These are phyloP conservation scores for Phyllotreta striolata DNA, from an alignment of 2,888 invertebrate genomes.

Conservation along the genomic window DNA sequence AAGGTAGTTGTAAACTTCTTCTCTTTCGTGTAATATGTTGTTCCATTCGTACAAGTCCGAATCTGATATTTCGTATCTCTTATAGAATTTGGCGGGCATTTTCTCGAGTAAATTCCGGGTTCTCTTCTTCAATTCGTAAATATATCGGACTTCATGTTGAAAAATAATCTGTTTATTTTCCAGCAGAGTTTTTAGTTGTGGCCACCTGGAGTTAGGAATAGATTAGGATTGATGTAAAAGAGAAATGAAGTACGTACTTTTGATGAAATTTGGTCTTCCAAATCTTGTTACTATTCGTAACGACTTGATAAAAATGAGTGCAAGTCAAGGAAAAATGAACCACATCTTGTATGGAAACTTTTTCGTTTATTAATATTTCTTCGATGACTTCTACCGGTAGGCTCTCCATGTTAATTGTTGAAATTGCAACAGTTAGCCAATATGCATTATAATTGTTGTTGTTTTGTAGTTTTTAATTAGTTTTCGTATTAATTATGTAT, in stretches of 20 bases:
- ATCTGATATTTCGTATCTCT: constrained; percentile 61
- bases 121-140: constrained; percentile 53
- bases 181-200: constrained; percentile 55
- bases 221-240: neutral
- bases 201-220: constrained; percentile 57
- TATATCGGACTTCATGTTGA: constrained; percentile 58
- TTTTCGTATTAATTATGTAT: no score
- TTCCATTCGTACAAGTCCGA: constrained; percentile 61
- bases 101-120: constrained; percentile 56
- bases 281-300: constrained; percentile 61
- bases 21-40: constrained; percentile 57
- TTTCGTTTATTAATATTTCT: constrained; percentile 50
- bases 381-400: constrained; percentile 58
- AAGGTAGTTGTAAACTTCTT: constrained; percentile 61
- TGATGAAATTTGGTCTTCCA: constrained; percentile 63
- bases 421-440: constrained; percentile 7
- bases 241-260: constrained; percentile 52
- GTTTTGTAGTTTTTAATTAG: neutral
- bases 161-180: constrained; percentile 55
- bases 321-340: constrained; percentile 65
- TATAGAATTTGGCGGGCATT: constrained; percentile 63
- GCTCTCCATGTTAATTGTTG: constrained; percentile 49
- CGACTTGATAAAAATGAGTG: constrained; percentile 62
- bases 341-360: constrained; percentile 60
- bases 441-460: neutral